Conservation (phyloP, 2,797 vertebrate genomes). For the Antennarius maculatus region DNA sequence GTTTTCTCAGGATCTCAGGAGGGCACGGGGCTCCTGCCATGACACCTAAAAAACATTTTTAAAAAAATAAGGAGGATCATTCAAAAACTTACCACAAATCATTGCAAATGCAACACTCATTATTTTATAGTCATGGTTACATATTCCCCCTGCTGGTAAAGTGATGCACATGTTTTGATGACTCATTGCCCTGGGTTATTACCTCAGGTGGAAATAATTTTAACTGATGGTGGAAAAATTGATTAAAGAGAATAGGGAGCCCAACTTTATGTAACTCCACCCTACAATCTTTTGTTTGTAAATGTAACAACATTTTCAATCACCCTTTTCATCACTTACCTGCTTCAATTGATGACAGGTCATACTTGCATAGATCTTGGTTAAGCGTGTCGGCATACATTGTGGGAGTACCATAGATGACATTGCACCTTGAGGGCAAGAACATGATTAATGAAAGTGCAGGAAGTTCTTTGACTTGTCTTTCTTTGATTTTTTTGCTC, state of each 20-base stretch:
- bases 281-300: not conserved
- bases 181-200: no score
- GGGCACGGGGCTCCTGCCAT: slow-evolving; percentile 71
- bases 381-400: slow-evolving; percentile 89
- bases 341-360: slow-evolving; percentile 79
- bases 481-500: no score
- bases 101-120: no score
- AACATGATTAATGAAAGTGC: not conserved
- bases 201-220: no score
- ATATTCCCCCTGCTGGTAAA: no score
- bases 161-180: no score
- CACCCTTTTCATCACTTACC: slow-evolving; percentile 75
- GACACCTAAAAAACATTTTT: slow-evolving; percentile 52
- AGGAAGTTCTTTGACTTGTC: not conserved
- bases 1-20: slow-evolving; percentile 66
- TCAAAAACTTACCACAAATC: not conserved
- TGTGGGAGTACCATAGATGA: slow-evolving; percentile 86
- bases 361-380: slow-evolving; percentile 80
- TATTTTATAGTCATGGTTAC: not conserved
- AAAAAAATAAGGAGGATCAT: not conserved
- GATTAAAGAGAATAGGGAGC: no score
- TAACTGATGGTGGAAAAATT: no score
- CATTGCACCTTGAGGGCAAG: slow-evolving; percentile 77
- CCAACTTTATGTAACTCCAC: no score
- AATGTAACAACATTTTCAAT: no score